Conservation (phyloP, 2,888 invertebrate species). For the Dryocosmus kuriphilus region DNA sequence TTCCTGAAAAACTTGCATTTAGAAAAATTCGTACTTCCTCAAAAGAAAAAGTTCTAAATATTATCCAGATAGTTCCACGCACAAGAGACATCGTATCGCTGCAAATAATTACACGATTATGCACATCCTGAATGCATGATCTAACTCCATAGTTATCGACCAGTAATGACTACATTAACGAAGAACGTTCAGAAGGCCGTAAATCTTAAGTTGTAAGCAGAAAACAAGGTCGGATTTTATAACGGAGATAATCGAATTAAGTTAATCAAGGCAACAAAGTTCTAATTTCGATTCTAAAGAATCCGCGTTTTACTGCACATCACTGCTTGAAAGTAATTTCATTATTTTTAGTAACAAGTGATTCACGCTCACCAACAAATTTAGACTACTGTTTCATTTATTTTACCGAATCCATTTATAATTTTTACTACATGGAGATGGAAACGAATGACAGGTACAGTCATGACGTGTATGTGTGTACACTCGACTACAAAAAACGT, state of each 20-base stretch:
- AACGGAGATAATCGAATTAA: constrained; percentile 1
- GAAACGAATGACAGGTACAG: background rate
- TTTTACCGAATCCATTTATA: background rate
- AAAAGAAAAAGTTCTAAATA: background rate
- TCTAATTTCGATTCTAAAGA: constrained; percentile 6
- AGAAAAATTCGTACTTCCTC: background rate
- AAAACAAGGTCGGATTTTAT: constrained; percentile 35
- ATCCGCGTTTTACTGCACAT: background rate
- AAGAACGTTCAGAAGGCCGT: constrained; percentile 1
- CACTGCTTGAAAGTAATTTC: background rate
- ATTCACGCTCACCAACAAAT: background rate
- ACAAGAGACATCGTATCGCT: constrained; percentile 13
- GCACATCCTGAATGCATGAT: constrained; percentile 27
- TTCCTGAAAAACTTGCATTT: constrained; percentile 1
- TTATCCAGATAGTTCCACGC: constrained; percentile 1
- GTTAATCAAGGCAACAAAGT: background rate
- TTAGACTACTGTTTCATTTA: background rate
- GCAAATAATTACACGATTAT: constrained; percentile 22
- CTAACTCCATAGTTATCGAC: constrained; percentile 11
- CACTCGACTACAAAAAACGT: background rate
- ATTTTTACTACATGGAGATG: background rate
- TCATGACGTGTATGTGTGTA: constrained; percentile 2
- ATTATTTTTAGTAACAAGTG: constrained; percentile 6
- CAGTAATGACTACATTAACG: constrained; percentile 13
- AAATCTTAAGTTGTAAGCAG: background rate